Evolutionary conservation across 2,888 invertebrate species (phyloP), one percentile per base, ranked within the genome.

Genomic region (Crioceris asparagi): DNA sequence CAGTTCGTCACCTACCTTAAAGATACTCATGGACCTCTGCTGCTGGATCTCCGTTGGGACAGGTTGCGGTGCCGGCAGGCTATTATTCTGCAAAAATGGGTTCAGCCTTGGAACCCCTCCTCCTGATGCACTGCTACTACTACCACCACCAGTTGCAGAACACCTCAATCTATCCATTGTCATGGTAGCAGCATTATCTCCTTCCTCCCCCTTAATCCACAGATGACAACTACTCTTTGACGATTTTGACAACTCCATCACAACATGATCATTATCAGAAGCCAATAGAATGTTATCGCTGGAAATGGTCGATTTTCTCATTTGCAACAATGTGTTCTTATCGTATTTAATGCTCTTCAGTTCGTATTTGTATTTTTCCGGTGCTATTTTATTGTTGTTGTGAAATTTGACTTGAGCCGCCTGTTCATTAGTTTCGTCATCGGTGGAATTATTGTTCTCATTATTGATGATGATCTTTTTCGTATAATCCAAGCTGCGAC

Each of bases 11-110:
- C 57, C 61, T 65, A 82, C 91, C 72, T 85, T 90, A 46, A 80
- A 77, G 43, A 88, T 83, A 53, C 88, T 87, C 32, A 79, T 70
- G 35, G 79, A 75, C 48, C 86, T 74, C 57, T 90, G 87, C 50
- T 83, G 81, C 53, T 86, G 85, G 37, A 90, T 83, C 62, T 86
- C 86, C 1, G 82, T 81, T 3, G 84, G 83, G 4, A 84, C 76
- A 2, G 82, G 79, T 54, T 80, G 80, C 4, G 74, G 72, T n/a
- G 74, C 72, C 31, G 74, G 69, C 17, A 62, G 46, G n/a, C 48
- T 46, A 16, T 52, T 50, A 17, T 52, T 50, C 4, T 46, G 40
- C 39, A 52, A 49, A 46, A 65, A 65, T 4, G 64, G 61, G 44
- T 61, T 66, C 15, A 55, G 47, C 36, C 60, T 53, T 12, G 57